Base-by-base conservation (phyloP, 2,888 invertebrate species). In the Napeogenes sylphis region DNA sequence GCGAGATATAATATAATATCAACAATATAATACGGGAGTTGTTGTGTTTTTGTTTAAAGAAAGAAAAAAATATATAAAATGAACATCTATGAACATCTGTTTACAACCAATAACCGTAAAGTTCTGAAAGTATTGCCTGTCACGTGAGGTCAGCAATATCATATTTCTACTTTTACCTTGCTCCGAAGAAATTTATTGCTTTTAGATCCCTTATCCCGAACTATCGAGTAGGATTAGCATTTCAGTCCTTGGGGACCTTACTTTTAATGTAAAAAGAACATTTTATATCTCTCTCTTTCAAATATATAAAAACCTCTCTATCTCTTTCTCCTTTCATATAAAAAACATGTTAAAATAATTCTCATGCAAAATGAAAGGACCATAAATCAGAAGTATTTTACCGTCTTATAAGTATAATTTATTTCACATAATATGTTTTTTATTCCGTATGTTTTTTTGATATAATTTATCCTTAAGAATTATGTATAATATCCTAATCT, bases 101-200 rank as follows among this genome's bases (percentile, higher is more conserved):
- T 10, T 42, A 42, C 10, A 10, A 42, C 8, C 51, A 8, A 51
- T 51, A 51, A 51, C 21, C 0, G 30, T 51, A 30, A 51, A 30
- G 4, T 30, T 30, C 30, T 51, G 2, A 30, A 21, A 30, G 51
- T 30, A 51, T 51, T 30, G 30, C 51, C 51, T 51, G 51, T 51
- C 51, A 51, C n/a, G 47, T 47, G 54, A 65, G 58, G 55, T 62
- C 60, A 64, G 63, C 55, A 62, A 62, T 62, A 69, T 67, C 63
- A 59, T 58, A 61, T 66, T 65, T 68, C 65, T 60, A 61, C 64
- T 63, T 65, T 61, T 63, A 63, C 66, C 64, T 59, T 58, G 61
- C 58, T 63, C 66, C 55, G 65, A 66, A 61, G 61, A 66, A 68
- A 68, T 71, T 71, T 71, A 70, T 70, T 68, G 63, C 68, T 56